Evolutionary conservation across 2,888 invertebrate species (phyloP).

Genomic region (Synergus japonicus): DNA sequence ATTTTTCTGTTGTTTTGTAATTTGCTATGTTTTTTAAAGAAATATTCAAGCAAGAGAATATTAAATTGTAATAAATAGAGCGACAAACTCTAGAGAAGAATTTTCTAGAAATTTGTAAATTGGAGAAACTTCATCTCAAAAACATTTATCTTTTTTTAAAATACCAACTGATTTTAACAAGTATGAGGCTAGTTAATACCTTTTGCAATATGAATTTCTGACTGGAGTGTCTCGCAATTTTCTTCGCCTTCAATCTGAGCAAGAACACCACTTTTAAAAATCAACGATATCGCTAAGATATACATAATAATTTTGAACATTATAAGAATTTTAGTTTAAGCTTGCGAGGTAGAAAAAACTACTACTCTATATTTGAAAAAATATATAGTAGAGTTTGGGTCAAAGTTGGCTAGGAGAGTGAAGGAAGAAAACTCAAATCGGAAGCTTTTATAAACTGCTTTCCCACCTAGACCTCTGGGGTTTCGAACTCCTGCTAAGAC

Average conservation of each 20-base stretch:
- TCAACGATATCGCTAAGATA: constrained; percentile 16
- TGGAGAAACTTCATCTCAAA: too few relatives aligned
- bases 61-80: background rate
- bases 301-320: constrained; percentile 25
- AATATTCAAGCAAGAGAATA: too few relatives aligned
- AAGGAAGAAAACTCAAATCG: constrained; percentile 60
- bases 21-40: background rate
- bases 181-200: constrained; percentile 78
- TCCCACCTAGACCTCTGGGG: constrained; percentile 61
- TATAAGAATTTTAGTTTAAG: background rate
- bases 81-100: background rate
- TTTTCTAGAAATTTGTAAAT: too few relatives aligned
- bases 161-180: constrained; percentile 7
- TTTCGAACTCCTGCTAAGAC: constrained; percentile 67
- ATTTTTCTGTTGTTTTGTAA: background rate
- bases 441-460: constrained; percentile 70
- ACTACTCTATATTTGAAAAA: constrained; percentile 2
- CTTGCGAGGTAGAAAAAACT: background rate
- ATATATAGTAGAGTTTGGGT: constrained; percentile 15
- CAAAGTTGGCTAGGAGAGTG: constrained; percentile 60
- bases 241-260: constrained; percentile 74
- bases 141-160: constrained; percentile 4
- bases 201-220: constrained; percentile 92
- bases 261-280: constrained; percentile 26
- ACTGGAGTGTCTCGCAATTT: constrained; percentile 90